Evolutionary conservation across 2,888 invertebrate genomes (phyloP).

Genomic region (Dolichopus griseipennis): DNA sequence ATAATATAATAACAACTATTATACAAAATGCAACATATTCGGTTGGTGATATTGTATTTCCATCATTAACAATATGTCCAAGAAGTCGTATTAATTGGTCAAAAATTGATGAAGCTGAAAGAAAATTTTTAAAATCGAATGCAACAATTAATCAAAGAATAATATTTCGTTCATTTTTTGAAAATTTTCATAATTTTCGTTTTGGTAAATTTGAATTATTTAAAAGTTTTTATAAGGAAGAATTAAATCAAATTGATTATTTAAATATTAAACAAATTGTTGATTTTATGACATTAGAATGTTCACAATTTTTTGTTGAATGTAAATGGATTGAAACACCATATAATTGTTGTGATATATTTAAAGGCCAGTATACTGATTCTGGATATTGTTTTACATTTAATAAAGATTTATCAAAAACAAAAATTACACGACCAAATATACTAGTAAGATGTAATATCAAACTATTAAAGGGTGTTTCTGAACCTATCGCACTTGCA

Average conservation of each 20-base stretch:
- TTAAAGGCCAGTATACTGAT: slow-evolving; percentile 42
- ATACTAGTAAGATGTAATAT: not conserved
- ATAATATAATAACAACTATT: slow-evolving; percentile 28
- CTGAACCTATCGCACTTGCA: no score
- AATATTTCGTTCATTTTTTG: slow-evolving; percentile 32
- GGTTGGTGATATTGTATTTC: slow-evolving; percentile 36
- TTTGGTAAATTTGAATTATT: slow-evolving; percentile 33
- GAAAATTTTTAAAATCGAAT: slow-evolving; percentile 30
- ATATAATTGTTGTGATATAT: slow-evolving; percentile 44
- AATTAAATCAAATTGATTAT: slow-evolving; percentile 28
- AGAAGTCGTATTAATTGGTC: slow-evolving; percentile 39
- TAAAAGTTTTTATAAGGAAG: slow-evolving; percentile 23
- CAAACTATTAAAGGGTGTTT: no score
- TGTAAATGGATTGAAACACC: slow-evolving; percentile 43
- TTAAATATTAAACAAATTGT: slow-evolving; percentile 36
- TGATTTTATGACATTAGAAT: slow-evolving; percentile 37
- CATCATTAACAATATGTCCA: slow-evolving; percentile 40
- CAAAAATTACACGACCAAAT: not conserved
- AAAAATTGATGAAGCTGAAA: slow-evolving; percentile 31
- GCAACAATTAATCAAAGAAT: slow-evolving; percentile 21
- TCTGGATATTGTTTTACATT: slow-evolving; percentile 46
- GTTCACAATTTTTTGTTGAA: slow-evolving; percentile 38
- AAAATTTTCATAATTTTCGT: slow-evolving; percentile 31
- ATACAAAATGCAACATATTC: slow-evolving; percentile 38
- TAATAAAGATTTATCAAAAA: slow-evolving; percentile 28